These are phyloP conservation scores for Lycaon pictus DNA, from an alignment of 2,113 vertebrate genomes.

Conservation along the genomic window DNA sequence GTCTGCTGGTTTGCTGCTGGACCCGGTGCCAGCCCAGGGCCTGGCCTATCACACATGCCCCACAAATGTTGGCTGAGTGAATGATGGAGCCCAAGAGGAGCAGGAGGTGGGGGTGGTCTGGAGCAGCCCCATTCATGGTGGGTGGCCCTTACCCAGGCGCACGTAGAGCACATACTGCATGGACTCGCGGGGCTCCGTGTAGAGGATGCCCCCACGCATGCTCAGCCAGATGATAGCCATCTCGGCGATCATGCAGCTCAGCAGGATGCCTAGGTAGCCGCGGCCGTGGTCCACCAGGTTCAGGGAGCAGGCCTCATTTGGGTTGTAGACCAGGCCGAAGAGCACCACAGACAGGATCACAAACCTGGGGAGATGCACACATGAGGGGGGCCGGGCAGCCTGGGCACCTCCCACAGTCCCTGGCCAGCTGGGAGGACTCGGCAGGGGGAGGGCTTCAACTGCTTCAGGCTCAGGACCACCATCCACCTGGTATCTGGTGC, in stretches of 20 bases:
- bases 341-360: constrained; percentile 99
- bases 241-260: constrained; percentile 99
- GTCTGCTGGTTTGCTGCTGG: background rate
- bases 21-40: background rate
- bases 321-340: constrained; percentile 96
- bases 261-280: constrained; percentile 98
- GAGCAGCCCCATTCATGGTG: rapidly evolving
- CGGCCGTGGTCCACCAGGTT: constrained; percentile 98
- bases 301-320: constrained; percentile 95
- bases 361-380: constrained; percentile 88
- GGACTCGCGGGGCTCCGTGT: constrained; percentile 98
- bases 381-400: background rate
- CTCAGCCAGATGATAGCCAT: constrained; percentile 99
- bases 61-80: rapidly evolving
- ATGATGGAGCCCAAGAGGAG: rapidly evolving
- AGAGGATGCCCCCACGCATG: constrained; percentile 99
- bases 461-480: background rate
- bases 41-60: background rate
- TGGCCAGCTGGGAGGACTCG: background rate
- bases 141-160: constrained; percentile 93
- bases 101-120: background rate
- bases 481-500: background rate
- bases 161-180: constrained; percentile 99
- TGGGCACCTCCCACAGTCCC: rapidly evolving
- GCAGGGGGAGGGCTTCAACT: too few relatives aligned